A percentile compares a stretch with the other conserved stretches of the same genome.
Conservation (phyloP, 2,113 vertebrate genomes). For the Triplophysa rosa region DNA sequence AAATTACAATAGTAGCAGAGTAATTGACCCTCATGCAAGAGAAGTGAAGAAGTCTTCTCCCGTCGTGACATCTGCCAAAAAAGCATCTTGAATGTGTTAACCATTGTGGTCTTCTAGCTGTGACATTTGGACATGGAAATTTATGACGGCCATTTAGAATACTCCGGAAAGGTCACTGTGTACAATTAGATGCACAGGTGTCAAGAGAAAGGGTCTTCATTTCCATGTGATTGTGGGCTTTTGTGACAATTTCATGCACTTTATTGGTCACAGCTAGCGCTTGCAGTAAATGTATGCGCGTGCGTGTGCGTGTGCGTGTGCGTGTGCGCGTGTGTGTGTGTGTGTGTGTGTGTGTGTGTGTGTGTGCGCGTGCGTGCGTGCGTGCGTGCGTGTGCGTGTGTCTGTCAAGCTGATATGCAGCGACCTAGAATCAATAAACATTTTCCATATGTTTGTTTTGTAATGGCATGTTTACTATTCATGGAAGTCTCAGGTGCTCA, state of each 20-base stretch:
- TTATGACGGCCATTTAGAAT: slow-evolving; percentile 60
- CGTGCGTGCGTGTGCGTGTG: not conserved
- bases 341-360: too few relatives aligned
- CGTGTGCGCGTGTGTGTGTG: not conserved
- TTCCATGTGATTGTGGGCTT: slow-evolving; percentile 51
- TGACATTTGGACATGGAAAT: slow-evolving; percentile 69
- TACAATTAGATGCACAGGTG: slow-evolving; percentile 56
- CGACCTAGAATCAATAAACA: slow-evolving; percentile 18
- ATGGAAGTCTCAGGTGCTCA: not conserved
- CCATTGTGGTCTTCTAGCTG: slow-evolving; percentile 54
- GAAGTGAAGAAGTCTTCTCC: slow-evolving; percentile 25
- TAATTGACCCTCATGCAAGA: slow-evolving; percentile 23
- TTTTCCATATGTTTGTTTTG: slow-evolving; percentile 16
- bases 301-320: not conserved
- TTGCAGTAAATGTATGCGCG: not conserved
- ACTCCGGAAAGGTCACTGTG: slow-evolving; percentile 63
- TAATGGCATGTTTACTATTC: slow-evolving; percentile 19
- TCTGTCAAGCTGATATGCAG: not conserved
- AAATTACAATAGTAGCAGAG: slow-evolving; percentile 21
- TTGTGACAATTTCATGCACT: slow-evolving; percentile 34
- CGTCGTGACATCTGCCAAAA: slow-evolving; percentile 18
- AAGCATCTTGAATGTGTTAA: slow-evolving; percentile 31
- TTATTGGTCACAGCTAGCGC: slow-evolving; percentile 6
- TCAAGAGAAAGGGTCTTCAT: slow-evolving; percentile 35
- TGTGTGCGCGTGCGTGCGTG: too few relatives aligned